Evolutionary conservation across 2,113 vertebrate species (phyloP).

Genomic region (Poecilia latipinna): DNA sequence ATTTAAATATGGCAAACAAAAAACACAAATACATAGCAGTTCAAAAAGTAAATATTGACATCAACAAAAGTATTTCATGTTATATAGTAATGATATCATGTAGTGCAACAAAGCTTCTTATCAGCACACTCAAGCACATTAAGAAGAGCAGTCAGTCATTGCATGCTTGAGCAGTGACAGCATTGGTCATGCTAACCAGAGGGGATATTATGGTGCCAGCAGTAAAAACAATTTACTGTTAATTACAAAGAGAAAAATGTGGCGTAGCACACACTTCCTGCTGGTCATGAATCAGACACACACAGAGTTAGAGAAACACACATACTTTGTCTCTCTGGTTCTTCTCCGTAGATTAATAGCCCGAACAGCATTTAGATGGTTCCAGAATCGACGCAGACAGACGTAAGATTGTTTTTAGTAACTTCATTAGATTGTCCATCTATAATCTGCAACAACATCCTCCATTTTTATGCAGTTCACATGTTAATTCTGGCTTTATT

Average conservation of each 20-base stretch:
- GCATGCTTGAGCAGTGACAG: conserved; percentile 45
- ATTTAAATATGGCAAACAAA: too few relatives aligned
- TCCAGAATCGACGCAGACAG: conserved; percentile 69
- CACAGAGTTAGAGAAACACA: conserved; percentile 40
- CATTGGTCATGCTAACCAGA: conserved; percentile 81
- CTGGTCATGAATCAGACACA: conserved; percentile 89
- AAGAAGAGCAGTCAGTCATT: conserved; percentile 47
- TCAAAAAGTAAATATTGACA: not conserved
- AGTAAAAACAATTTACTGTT: conserved; percentile 99
- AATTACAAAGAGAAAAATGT: conserved; percentile 99
- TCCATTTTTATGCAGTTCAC: conserved; percentile 8
- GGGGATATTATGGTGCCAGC: conserved; percentile 91
- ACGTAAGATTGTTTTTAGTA: not conserved
- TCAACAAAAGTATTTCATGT: not conserved
- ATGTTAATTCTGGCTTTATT: conserved; percentile 20
- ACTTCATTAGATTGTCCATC: conserved; percentile 12
- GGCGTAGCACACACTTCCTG: conserved; percentile 89
- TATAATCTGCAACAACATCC: conserved; percentile 19
- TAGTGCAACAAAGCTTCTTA: not conserved
- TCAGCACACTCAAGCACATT: conserved; percentile 22
- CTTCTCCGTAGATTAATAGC: conserved; percentile 87
- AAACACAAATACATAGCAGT: not conserved
- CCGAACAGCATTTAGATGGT: not conserved
- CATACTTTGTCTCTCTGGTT: conserved; percentile 8
- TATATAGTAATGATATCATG: not conserved